Base-by-base conservation (phyloP, 2,888 invertebrate species). In the Erpobdella octoculata region DNA sequence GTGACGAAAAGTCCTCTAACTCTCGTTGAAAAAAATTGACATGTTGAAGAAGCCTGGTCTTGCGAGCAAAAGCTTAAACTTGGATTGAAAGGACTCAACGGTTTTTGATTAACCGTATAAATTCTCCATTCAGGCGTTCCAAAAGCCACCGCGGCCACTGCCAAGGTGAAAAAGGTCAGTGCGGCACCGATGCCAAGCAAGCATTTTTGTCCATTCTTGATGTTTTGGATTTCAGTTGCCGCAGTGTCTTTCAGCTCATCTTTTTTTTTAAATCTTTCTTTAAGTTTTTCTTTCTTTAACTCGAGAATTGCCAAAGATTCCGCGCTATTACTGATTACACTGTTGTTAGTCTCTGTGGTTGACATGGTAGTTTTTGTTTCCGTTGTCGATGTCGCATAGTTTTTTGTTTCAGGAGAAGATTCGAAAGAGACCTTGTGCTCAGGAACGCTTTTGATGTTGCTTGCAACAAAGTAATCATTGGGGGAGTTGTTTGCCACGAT, bases 81-180 rank as follows among this genome's bases (percentile, higher is more conserved):
- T 2, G 69, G 58, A 33, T 67, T n/a, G 6, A 18, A 65, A 4
- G 9, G 5, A 21, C 37, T 65, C 15, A 33, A 15, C 6, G 41
- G 2, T 15, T 25, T 38, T 31, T n/a, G 46, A 18, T 35, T 69
- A 2, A 69, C 69, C 31, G 15, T 53, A 36, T 69, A 69, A 33
- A 69, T n/a, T 28, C 69, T 69, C 69, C 69, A 69, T 12, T 69
- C 69, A 2, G 69, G 69, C 6, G 69, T 69, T 31, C 69, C 69
- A 35, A 69, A 69, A 15, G 69, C 53, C 2, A 69, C 58, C 8
- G 12, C 8, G 5, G 69, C 69, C 15, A 4, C 18, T n/a, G 46
- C 21, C 21, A 58, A 25, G 18, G 69, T 25, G n/a, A 69, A n/a
- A 18, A 48, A 58, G 35, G 46, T 38, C 31, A 69, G 28, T 9